Conservation (phyloP, 2,888 invertebrate species). For the Aproaerema taeniolella region DNA sequence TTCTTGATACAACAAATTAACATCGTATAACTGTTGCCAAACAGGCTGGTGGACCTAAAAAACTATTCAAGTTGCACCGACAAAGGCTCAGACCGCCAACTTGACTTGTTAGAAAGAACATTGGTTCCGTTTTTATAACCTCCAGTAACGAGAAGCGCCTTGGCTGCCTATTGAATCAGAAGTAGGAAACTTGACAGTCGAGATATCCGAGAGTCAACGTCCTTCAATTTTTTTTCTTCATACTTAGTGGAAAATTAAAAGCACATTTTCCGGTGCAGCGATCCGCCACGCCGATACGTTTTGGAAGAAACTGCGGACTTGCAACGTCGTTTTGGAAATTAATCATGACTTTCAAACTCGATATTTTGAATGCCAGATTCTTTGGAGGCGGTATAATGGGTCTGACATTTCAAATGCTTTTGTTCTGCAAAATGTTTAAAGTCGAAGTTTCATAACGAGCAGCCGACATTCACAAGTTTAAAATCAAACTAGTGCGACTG, state of each 20-base stretch:
- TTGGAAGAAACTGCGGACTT: slow-evolving; percentile 22
- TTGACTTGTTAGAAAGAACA: slow-evolving; percentile 11
- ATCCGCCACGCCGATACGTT: slow-evolving; percentile 33
- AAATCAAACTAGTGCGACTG: slow-evolving; percentile 5
- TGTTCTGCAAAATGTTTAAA: slow-evolving; percentile 1
- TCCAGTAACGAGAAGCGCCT: slow-evolving; percentile 21
- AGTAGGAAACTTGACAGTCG: slow-evolving; percentile 37
- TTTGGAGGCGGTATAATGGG: slow-evolving; percentile 3
- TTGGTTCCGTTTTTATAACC: slow-evolving; percentile 14
- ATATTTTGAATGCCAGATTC: slow-evolving; percentile 11
- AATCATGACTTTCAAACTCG: slow-evolving; percentile 4
- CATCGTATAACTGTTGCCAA: too few relatives aligned
- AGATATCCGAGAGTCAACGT: slow-evolving; percentile 39
- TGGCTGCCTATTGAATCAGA: slow-evolving; percentile 33
- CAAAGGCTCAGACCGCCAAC: background rate
- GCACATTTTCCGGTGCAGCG: slow-evolving; percentile 37
- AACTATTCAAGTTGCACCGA: too few relatives aligned
- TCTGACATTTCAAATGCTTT: slow-evolving; percentile 10
- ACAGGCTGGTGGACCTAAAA: too few relatives aligned
- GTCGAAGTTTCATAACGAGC: slow-evolving; percentile 13
- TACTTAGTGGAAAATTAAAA: slow-evolving; percentile 31
- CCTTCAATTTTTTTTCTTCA: slow-evolving; percentile 35
- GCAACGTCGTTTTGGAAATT: slow-evolving; percentile 18
- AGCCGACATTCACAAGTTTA: slow-evolving; percentile 4
- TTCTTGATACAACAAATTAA: too few relatives aligned